These are phyloP conservation scores for Tetramorium simillimum DNA, from an alignment of 1,140 invertebrate genomes.

Conservation along the genomic window DNA sequence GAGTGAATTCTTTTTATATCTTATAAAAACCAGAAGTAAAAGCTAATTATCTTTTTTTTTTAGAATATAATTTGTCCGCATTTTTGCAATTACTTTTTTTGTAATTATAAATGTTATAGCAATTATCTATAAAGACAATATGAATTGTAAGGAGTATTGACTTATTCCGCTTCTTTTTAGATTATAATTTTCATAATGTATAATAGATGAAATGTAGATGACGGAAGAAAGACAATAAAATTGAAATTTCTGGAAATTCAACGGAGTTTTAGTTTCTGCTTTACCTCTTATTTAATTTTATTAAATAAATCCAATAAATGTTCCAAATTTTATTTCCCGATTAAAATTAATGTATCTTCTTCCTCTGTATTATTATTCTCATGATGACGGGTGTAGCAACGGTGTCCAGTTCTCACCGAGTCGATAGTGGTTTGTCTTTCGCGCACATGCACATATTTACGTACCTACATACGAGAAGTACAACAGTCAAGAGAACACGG, in stretches of 20 bases:
- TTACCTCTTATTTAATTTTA: neutral
- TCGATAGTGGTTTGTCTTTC: slow-evolving; percentile 63
- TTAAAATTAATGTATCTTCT: neutral
- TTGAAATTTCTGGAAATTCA: neutral
- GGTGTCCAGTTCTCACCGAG: slow-evolving; percentile 83
- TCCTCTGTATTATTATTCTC: neutral
- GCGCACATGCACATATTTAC: slow-evolving; percentile 47
- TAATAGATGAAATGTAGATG: neutral
- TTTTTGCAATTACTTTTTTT: neutral
- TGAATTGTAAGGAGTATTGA: neutral
- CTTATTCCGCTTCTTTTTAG: neutral
- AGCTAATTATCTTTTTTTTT: neutral
- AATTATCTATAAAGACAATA: neutral
- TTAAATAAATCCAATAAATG: neutral
- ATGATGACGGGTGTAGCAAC: slow-evolving; percentile 54
- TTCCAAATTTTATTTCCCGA: neutral
- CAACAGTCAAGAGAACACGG: slow-evolving; percentile 5
- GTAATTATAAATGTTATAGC: neutral
- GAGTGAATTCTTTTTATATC: too few relatives aligned
- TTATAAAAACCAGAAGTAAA: neutral
- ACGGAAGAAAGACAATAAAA: neutral
- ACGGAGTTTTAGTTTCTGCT: neutral
- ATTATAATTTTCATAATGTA: neutral
- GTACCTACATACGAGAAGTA: neutral
- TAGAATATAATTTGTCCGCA: neutral